These are phyloP conservation scores for Unio delphinus DNA, from an alignment of 2,888 invertebrate genomes.

Conservation along the genomic window DNA sequence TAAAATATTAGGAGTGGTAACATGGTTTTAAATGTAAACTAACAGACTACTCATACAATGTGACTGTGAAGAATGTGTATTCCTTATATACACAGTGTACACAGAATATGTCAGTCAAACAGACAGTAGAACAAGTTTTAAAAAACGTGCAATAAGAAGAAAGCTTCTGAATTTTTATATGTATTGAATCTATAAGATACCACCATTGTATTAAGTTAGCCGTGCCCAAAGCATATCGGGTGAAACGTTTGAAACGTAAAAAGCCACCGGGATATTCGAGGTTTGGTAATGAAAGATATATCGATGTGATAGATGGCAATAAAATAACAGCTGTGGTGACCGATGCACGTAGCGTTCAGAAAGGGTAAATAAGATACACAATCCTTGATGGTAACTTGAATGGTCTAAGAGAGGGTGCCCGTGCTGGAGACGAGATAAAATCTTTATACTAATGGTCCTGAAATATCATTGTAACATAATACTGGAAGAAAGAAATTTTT, in stretches of 20 bases:
- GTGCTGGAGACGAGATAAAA: not conserved
- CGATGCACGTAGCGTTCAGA: too few species aligned
- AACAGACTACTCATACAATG: too few species aligned
- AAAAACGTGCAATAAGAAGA: not conserved
- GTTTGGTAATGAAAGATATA: not conserved
- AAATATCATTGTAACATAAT: not conserved
- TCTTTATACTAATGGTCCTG: not conserved
- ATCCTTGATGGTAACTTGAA: not conserved
- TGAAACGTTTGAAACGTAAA: conserved; percentile 5
- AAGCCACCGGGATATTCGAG: not conserved
- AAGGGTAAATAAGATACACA: conserved; percentile 1
- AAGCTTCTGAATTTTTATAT: not conserved
- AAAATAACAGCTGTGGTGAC: too few species aligned
- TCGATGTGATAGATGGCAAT: not conserved
- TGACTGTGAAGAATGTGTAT: too few species aligned
- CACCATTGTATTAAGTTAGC: not conserved
- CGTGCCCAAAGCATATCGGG: not conserved
- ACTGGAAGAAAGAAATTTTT: not conserved
- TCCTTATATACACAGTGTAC: too few species aligned
- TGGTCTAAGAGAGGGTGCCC: not conserved
- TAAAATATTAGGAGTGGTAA: too few species aligned
- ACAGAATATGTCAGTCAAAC: too few species aligned
- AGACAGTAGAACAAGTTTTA: not conserved
- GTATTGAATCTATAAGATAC: not conserved
- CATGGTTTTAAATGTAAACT: too few species aligned